Conservation (phyloP, 2,888 invertebrate species). For the Hetaerina titia region DNA sequence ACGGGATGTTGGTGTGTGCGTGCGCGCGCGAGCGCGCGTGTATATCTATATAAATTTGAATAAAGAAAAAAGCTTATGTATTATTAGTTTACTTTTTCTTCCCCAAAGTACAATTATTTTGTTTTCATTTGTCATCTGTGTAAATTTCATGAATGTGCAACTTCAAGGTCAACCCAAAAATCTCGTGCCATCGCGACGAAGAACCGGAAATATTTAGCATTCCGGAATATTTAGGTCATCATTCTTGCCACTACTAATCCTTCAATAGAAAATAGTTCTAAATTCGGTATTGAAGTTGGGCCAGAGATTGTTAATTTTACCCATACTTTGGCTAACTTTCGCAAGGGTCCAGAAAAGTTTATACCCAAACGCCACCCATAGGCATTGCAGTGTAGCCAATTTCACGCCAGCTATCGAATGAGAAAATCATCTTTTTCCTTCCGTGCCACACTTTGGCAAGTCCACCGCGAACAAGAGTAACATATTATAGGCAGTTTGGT, state of each 20-base stretch:
- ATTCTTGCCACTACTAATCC: not conserved
- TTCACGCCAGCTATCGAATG: constrained; percentile 60
- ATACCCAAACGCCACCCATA: not conserved
- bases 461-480: constrained; percentile 57
- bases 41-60: too few species aligned
- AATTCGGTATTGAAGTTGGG: not conserved
- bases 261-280: not conserved
- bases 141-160: not conserved
- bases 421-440: constrained; percentile 48
- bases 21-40: not conserved
- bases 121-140: not conserved
- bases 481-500: constrained; percentile 67
- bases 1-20: not conserved
- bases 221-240: not conserved
- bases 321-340: constrained; percentile 2
- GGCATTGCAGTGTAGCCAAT: constrained; percentile 40
- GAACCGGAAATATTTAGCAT: not conserved
- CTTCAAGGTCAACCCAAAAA: not conserved
- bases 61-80: too few species aligned
- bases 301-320: constrained; percentile 12
- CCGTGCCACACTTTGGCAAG: constrained; percentile 57
- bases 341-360: constrained; percentile 7
- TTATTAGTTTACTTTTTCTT: not conserved
- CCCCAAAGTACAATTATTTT: not conserved
- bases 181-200: not conserved